These are phyloP conservation scores for Papilio elwesi DNA, from an alignment of 2,888 invertebrate species.

Conservation along the genomic window DNA sequence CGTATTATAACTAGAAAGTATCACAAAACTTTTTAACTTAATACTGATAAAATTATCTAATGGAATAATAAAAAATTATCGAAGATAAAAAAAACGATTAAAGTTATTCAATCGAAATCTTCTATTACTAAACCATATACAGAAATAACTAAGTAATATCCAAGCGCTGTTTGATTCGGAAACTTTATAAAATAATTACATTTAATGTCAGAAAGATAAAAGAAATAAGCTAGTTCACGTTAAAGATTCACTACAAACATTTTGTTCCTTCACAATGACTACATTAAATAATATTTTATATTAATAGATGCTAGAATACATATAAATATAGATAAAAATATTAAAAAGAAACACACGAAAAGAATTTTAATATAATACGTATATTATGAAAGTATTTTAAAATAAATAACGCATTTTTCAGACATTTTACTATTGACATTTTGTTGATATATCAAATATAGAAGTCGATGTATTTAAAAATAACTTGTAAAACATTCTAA, in stretches of 20 bases:
- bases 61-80: background rate
- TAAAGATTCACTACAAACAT: no score
- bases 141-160: no score
- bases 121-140: no score
- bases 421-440: background rate
- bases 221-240: background rate
- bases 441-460: background rate
- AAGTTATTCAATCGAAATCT: background rate
- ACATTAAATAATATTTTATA: no score
- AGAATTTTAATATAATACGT: background rate
- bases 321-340: background rate
- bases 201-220: background rate
- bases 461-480: conserved; percentile 9
- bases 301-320: background rate
- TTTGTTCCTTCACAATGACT: no score
- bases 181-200: background rate
- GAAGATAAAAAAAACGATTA: background rate
- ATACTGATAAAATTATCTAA: background rate
- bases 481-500: background rate
- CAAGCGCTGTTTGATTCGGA: background rate
- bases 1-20: background rate
- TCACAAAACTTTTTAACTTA: conserved; percentile 18
- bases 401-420: background rate
- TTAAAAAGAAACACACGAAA: background rate
- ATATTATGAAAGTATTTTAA: background rate